Evolutionary conservation across 1,140 invertebrate genomes (phyloP), one percentile per base, ranked within the genome.

Genomic region (Oryctes rhinoceros): DNA sequence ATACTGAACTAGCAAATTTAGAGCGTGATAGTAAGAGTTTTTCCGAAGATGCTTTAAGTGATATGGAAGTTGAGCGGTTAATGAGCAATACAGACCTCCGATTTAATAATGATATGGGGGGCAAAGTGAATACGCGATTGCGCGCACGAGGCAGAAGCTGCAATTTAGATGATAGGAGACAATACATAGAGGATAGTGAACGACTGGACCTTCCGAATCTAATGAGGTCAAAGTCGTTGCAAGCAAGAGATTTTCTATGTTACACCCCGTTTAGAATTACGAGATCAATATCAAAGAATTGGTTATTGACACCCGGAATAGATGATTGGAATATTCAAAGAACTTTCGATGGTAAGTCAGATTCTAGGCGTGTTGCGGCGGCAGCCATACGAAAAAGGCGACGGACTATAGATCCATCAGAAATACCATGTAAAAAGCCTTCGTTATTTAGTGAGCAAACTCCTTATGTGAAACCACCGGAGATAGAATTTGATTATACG

Each of bases 171-270:
- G 18, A 35, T 71, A 24, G 11, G 9, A 71, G 65, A 44, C 65
- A 62, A 30, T 30, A 0, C 24, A 30, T 44, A 10, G 9, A 35
- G 20, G 18, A 11, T 71, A 24, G 11, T 1, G 37, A 30, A 44
- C 30, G 9, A 62, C 4, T 1, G 15, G 9, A 71, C 4, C 0
- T 30, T 71, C 65, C 24, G 35, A 37, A 71, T 30, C 24, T 71
- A 24, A 0, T 2, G 4, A 71, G 65, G 35, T 71, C 65, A 35
- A 71, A 71, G 35, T 71, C 65, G 0, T 15, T 71, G 11, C 65
- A 35, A 35, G 65, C 24, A 71, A 71, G 7, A 71, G 65, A 71
- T 71, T 71, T 71, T 71, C 65, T 71, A 30, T 71, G 65, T 35
- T 71, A 71, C 7, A 71, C 65, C 11, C 65, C 65, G 13, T 71